A percentile compares a stretch with the other conserved stretches of the same genome.
Evolutionary conservation across 2,797 vertebrate species (phyloP).

Genomic region (Esox masquinongy): DNA sequence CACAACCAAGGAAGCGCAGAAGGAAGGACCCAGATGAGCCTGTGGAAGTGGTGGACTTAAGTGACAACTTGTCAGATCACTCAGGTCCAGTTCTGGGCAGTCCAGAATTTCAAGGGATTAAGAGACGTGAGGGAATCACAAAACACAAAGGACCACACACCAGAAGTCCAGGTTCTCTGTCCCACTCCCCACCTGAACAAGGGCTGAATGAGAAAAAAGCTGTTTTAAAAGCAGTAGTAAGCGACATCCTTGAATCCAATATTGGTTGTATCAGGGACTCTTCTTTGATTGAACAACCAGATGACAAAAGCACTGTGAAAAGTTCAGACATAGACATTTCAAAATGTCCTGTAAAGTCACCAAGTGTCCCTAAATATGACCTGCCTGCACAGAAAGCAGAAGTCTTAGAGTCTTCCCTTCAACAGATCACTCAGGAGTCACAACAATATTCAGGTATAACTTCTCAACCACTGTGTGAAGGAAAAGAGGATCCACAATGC

Average conservation of each 20-base stretch:
- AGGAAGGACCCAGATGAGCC: constrained; percentile 14
- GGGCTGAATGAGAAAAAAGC: background rate
- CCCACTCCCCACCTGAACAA: background rate
- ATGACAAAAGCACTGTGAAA: background rate
- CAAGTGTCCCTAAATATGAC: constrained; percentile 40
- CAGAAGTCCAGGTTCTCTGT: background rate
- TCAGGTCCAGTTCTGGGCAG: constrained; percentile 5
- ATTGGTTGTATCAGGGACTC: constrained; percentile 18
- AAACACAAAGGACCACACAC: constrained; percentile 2
- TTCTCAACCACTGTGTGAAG: background rate
- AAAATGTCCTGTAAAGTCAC: constrained; percentile 32
- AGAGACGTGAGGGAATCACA: background rate
- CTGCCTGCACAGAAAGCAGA: constrained; percentile 16
- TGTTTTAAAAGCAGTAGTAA: constrained; percentile 24
- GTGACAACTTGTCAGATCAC: constrained; percentile 23
- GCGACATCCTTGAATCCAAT: constrained; percentile 14
- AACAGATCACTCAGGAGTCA: constrained; percentile 19
- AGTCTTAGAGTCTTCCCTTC: constrained; percentile 8
- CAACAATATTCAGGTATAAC: constrained; percentile 15
- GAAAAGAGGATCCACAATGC: background rate
- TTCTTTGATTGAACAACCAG: constrained; percentile 8
- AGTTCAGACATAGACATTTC: constrained; percentile 3
- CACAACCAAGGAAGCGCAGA: constrained; percentile 30
- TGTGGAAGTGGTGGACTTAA: constrained; percentile 57
- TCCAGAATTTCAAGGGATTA: constrained; percentile 1